Conservation (phyloP, 2,797 vertebrate genomes). For the Hypotaenidia philippensis region DNA sequence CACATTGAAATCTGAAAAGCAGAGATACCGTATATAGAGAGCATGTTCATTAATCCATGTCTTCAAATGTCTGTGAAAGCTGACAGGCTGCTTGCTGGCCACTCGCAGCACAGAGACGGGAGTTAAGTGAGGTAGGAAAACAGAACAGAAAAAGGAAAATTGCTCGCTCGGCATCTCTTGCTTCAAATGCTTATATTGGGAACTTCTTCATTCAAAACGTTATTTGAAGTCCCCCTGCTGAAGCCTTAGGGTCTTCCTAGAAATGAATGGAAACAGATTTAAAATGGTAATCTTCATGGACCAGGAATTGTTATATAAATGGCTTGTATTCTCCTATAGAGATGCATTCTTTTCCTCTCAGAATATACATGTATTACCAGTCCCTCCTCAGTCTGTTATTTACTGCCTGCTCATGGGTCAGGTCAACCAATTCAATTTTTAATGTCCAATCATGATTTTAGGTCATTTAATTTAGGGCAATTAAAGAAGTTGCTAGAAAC, state of each 20-base stretch:
- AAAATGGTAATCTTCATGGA: neutral
- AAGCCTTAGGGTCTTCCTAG: neutral
- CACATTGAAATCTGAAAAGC: neutral
- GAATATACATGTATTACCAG: neutral
- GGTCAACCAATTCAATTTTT: neutral
- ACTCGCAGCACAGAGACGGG: neutral
- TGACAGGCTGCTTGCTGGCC: neutral
- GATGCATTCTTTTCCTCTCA: neutral
- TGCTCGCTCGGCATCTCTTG: neutral
- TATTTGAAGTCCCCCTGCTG: neutral
- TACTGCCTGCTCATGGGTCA: neutral
- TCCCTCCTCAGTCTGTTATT: neutral
- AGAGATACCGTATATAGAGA: neutral
- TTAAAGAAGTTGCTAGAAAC: constrained; percentile 13
- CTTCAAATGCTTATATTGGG: neutral
- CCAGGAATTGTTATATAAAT: neutral
- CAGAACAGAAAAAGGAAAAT: neutral
- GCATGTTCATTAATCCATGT: neutral
- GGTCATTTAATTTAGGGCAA: constrained; percentile 9
- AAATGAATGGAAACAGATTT: neutral
- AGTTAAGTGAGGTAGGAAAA: neutral
- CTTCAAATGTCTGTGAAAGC: neutral
- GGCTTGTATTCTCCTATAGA: neutral
- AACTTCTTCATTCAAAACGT: neutral
- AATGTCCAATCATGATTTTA: neutral